Conservation (phyloP, 2,888 invertebrate genomes). For the Dynastes grantii region DNA sequence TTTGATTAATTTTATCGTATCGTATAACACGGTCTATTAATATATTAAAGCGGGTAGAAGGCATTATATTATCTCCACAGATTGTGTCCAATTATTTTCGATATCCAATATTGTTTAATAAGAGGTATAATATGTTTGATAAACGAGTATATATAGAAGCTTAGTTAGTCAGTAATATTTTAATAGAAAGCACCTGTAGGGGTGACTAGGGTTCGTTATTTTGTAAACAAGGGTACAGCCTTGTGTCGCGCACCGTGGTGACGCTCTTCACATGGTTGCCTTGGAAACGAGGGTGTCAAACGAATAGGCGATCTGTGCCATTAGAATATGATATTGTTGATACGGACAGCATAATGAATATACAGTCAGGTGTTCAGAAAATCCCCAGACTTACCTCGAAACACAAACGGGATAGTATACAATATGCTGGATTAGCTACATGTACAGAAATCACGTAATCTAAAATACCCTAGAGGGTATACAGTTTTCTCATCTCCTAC, state of each 20-base stretch:
- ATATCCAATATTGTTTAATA: slow-evolving; percentile 41
- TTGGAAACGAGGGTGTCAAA: slow-evolving; percentile 72
- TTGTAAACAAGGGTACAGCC: slow-evolving; percentile 67
- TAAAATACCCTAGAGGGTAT: slow-evolving; percentile 16
- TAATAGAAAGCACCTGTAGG: slow-evolving; percentile 45
- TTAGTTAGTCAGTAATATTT: slow-evolving; percentile 33
- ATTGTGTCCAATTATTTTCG: slow-evolving; percentile 30
- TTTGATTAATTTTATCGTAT: not conserved
- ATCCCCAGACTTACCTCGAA: slow-evolving; percentile 41
- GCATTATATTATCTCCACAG: slow-evolving; percentile 14
- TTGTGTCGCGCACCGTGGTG: slow-evolving; percentile 63
- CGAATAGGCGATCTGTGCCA: slow-evolving; percentile 59
- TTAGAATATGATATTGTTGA: slow-evolving; percentile 67
- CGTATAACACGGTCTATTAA: slow-evolving; percentile 7
- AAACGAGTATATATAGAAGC: slow-evolving; percentile 9
- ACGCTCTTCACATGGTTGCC: slow-evolving; percentile 69
- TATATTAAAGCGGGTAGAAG: not conserved
- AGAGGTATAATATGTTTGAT: slow-evolving; percentile 24
- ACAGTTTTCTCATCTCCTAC: slow-evolving; percentile 8
- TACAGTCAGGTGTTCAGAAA: slow-evolving; percentile 55
- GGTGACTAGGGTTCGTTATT: slow-evolving; percentile 40
- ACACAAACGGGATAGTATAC: slow-evolving; percentile 40
- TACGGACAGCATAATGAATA: slow-evolving; percentile 61
- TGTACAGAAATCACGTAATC: slow-evolving; percentile 37
- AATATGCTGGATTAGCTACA: slow-evolving; percentile 44